Evolutionary conservation across 2,888 invertebrate species (phyloP), one percentile per base, ranked within the genome.

Genomic region (Lottia gigantea): DNA sequence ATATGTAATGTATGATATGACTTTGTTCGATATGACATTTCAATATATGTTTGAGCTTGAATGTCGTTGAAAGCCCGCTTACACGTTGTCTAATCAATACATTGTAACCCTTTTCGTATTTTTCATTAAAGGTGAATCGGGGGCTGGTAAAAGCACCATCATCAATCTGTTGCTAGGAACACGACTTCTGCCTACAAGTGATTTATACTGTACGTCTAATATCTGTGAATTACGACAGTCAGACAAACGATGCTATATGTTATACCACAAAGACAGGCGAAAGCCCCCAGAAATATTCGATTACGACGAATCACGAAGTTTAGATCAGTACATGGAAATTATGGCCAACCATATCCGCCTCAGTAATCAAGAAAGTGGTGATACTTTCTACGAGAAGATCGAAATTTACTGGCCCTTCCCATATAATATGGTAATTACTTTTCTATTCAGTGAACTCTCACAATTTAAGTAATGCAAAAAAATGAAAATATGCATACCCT

Each of bases 111-210:
- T 66, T 14, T 46, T 63, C 12, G 2, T 46, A 19, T n/a, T 46
- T 25, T 16, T 66, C 46, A 47, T 65, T 67, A 7, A 70, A 84
- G 85, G 85, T 62, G 85, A 85, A 67, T 82, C 83, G 26, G 83
- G 83, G 0, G 79, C 85, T 0, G 85, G 85, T 8, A 85, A 85
- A 73, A 81, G 82, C 68, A 82, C 78, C 66, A 73, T 85, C n/a
- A 76, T 85, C 49, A 85, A 85, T 74, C 76, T 85, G 2, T 55
- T 85, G 14, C 76, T 83, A 0, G 83, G 82, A 16, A 67, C 64
- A 3, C 77, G 80, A 25, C 63, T 85, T 11, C 74, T 85, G 25
- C 85, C 85, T 0, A 78, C 80, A 11, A 73, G 74, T 62, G 67
- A 70, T n/a, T 73, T 83, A 7, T 75, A 76, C 55, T 82, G 82